Evolutionary conservation across 2,113 vertebrate species (phyloP).

Genomic region (Paramisgurnus dabryanus): DNA sequence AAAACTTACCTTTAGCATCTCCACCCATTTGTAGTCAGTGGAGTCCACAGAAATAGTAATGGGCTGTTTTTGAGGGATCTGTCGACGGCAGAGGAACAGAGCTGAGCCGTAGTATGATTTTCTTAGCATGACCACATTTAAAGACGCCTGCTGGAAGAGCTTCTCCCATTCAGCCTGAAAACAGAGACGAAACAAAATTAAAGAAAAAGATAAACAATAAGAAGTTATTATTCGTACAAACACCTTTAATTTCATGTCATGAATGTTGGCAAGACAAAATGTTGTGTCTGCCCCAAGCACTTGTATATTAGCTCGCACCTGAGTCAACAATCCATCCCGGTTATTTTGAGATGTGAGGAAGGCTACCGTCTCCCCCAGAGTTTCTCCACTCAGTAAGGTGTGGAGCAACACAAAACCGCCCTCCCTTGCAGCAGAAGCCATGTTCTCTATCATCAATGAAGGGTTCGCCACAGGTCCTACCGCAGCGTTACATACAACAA

Average conservation of each 20-base stretch:
- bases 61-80: slow-evolving; percentile 62
- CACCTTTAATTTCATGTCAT: background rate
- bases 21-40: slow-evolving; percentile 86
- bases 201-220: background rate
- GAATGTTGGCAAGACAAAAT: background rate
- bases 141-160: slow-evolving; percentile 70
- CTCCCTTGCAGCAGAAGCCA: slow-evolving; percentile 79
- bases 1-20: slow-evolving; percentile 84
- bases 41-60: slow-evolving; percentile 79
- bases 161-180: slow-evolving; percentile 85
- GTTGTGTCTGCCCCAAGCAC: background rate
- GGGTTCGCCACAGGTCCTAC: slow-evolving; percentile 63
- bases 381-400: slow-evolving; percentile 81
- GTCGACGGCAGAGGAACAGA: slow-evolving; percentile 84
- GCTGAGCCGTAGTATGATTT: slow-evolving; percentile 87
- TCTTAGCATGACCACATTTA: slow-evolving; percentile 79
- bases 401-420: slow-evolving; percentile 90
- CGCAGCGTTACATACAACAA: slow-evolving; percentile 84
- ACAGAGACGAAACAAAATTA: background rate
- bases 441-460: slow-evolving; percentile 72
- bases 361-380: slow-evolving; percentile 80
- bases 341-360: slow-evolving; percentile 78
- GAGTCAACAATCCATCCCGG: slow-evolving; percentile 74
- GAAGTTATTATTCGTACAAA: too few relatives aligned
- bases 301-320: slow-evolving; percentile 72